Evolutionary conservation across 2,888 invertebrate species (phyloP), one percentile per base, ranked within the genome.

Genomic region (Antheraea assamensis): DNA sequence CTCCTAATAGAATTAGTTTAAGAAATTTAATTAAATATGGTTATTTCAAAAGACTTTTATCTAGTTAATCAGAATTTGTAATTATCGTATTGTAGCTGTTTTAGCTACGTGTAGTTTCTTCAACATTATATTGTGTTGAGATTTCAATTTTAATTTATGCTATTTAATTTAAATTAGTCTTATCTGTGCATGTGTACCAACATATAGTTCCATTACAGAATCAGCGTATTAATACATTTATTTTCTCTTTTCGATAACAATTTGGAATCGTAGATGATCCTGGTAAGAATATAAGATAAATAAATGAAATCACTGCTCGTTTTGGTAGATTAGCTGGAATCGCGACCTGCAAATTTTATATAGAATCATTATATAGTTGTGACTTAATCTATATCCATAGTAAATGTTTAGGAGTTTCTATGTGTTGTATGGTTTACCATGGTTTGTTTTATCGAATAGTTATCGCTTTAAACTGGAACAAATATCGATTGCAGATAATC

Each of bases 231-330:
- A 91, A 92, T 88, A 79, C 79, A 81, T 89, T 84, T 90, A 85
- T 92, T 92, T 92, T 93, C 88, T 90, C 84, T 93, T 92, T 94
- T 89, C 92, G 93, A 90, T 90, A 89, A 91, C 92, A 86, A 90
- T 88, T 78, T 92, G 92, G 93, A 88, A 88, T 86, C 89, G 87
- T 93, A 94, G 94, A 94, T 83, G 93, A 93, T 87, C 90, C 92
- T 88, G 94, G 94, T 94, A 94, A 94, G 94, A 93, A 84, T 79
- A 82, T 82, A 77, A 27, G 80, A 79, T 79, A 81, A 42, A 64
- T 64, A 83, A 81, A 80, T 83, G 82, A 83, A 81, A 86, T 82
- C 81, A 80, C 80, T 85, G 85, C 80, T 85, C 81, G 83, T 86
- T 86, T 76, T 78, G 76, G 81, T 85, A 84, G 81, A 75, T 79